Percentiles rank a stretch among this genome's conserved stretches.
These are phyloP conservation scores for Malachius bipustulatus DNA, from an alignment of 2,888 invertebrate genomes.

Conservation along the genomic window DNA sequence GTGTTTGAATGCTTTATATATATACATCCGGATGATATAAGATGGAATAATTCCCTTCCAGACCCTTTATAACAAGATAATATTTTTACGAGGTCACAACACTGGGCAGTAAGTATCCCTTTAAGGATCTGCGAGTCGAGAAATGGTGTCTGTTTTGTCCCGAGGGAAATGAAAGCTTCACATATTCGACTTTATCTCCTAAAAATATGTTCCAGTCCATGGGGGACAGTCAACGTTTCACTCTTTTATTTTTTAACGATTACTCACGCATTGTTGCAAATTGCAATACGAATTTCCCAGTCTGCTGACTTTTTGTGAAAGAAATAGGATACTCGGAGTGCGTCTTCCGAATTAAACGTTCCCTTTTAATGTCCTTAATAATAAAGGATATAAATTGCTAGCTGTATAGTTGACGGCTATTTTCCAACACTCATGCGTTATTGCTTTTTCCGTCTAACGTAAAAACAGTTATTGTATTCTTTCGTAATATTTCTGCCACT, in stretches of 20 bases:
- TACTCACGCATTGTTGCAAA: constrained; percentile 1
- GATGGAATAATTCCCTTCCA: background rate
- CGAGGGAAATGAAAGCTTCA: constrained; percentile 32
- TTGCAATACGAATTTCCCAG: too few species aligned
- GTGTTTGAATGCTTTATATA: background rate
- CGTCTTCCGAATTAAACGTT: too few species aligned
- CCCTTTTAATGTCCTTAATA: too few species aligned
- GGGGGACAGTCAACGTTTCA: constrained; percentile 27
- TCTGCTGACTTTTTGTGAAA: too few species aligned
- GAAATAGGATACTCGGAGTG: too few species aligned
- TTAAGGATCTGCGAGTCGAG: constrained; percentile 29
- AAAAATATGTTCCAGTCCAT: constrained; percentile 30
- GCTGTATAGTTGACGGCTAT: too few species aligned
- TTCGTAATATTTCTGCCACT: too few species aligned
- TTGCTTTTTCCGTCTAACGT: too few species aligned
- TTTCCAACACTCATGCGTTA: too few species aligned
- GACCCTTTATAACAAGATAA: constrained; percentile 26
- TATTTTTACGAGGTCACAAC: constrained; percentile 32
- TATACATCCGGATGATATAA: background rate
- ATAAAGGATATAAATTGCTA: too few species aligned
- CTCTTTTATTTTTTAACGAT: constrained; percentile 24
- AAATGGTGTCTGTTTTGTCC: constrained; percentile 32
- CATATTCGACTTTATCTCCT: constrained; percentile 32
- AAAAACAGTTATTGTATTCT: too few species aligned
- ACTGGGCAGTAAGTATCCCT: constrained; percentile 31